Conservation (phyloP, 2,888 invertebrate genomes). For the Lasioglossum leucozonium region DNA sequence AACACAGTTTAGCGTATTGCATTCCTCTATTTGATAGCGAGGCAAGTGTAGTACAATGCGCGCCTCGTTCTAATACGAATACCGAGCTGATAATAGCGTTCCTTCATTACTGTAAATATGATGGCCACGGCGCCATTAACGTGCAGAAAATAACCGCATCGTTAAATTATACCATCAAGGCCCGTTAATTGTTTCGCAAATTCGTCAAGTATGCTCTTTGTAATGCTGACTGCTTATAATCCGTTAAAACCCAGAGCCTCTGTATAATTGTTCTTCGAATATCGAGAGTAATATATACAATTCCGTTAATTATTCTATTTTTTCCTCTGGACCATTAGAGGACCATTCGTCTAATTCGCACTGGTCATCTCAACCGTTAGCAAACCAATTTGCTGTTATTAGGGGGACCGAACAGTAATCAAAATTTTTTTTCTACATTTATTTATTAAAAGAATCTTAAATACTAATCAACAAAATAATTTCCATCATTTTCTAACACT, state of each 20-base stretch:
- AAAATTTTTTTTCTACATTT: no score
- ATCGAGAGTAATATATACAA: neutral
- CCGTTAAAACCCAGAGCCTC: neutral
- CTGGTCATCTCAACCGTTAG: no score
- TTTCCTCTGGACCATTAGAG: neutral
- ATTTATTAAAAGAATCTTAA: no score
- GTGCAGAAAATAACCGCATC: constrained; percentile 54
- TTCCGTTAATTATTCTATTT: neutral
- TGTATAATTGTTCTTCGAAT: neutral
- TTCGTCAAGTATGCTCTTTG: constrained; percentile 15
- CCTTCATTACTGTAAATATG: constrained; percentile 52
- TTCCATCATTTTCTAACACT: no score
- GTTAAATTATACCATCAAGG: constrained; percentile 43
- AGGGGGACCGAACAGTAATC: no score
- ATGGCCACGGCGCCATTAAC: constrained; percentile 36
- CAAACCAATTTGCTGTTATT: no score
- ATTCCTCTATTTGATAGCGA: constrained; percentile 47
- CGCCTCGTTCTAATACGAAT: constrained; percentile 38
- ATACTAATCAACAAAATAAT: no score
- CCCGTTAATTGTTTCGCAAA: constrained; percentile 22
- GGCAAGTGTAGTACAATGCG: neutral
- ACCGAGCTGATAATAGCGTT: constrained; percentile 50
- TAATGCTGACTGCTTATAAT: constrained; percentile 21
- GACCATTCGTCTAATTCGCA: neutral
- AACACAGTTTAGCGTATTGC: constrained; percentile 51